Evolutionary conservation across 2,797 vertebrate genomes (phyloP).

Genomic region (Premnoplex brunnescens): DNA sequence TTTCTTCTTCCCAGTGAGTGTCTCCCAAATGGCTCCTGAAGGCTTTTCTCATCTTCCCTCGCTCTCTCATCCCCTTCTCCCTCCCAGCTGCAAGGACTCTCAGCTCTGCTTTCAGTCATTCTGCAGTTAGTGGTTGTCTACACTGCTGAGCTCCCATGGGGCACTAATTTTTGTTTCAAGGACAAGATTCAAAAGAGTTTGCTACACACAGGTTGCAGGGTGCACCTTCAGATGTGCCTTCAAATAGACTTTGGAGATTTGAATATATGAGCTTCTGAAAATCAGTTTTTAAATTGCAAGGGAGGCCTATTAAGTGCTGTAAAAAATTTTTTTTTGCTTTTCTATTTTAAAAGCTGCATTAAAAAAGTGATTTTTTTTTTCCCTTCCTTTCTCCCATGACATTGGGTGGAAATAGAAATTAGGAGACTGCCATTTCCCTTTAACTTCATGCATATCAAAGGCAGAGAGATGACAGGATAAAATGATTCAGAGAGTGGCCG

Average conservation of each 20-base stretch:
- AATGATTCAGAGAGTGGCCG: slow-evolving; percentile 42
- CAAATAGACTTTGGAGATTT: slow-evolving; percentile 79
- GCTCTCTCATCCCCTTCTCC: slow-evolving; percentile 81
- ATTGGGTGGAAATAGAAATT: slow-evolving; percentile 72
- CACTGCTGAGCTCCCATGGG: slow-evolving; percentile 76
- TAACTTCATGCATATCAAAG: slow-evolving; percentile 76
- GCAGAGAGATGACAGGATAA: slow-evolving; percentile 46
- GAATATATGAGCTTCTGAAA: slow-evolving; percentile 79
- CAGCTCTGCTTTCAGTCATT: slow-evolving; percentile 77
- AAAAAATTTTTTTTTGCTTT: slow-evolving; percentile 43
- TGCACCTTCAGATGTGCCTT: slow-evolving; percentile 79
- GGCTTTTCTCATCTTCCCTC: slow-evolving; percentile 87
- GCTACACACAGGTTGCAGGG: slow-evolving; percentile 79
- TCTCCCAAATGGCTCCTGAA: slow-evolving; percentile 81
- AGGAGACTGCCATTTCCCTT: slow-evolving; percentile 62
- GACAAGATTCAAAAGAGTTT: slow-evolving; percentile 81
- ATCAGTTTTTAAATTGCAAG: slow-evolving; percentile 76
- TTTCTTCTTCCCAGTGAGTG: slow-evolving; percentile 78
- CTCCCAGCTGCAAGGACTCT: slow-evolving; percentile 80
- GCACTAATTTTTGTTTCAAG: slow-evolving; percentile 80
- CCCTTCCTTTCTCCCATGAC: slow-evolving; percentile 56
- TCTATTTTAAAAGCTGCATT: slow-evolving; percentile 65
- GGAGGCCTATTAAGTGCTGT: slow-evolving; percentile 78
- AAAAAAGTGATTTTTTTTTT: slow-evolving; percentile 39
- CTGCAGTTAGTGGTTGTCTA: slow-evolving; percentile 78